A percentile compares a stretch with the other conserved stretches of the same genome.
Evolutionary conservation across 2,113 vertebrate genomes (phyloP).

Genomic region (Martes martes): DNA sequence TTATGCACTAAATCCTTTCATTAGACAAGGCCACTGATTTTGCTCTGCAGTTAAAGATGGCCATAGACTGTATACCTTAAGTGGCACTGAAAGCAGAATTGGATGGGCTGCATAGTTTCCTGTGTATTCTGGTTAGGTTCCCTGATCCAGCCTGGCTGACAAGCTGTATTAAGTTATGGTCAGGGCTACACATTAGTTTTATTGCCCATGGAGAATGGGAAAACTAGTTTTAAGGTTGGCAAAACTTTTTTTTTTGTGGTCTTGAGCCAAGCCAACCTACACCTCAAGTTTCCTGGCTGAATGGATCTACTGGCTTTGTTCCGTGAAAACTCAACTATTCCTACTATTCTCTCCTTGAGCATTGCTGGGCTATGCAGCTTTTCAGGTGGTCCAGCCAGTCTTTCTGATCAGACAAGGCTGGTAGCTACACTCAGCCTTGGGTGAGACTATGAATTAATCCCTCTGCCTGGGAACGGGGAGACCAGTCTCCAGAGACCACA

Average conservation of each 20-base stretch:
- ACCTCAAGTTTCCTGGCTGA: neutral
- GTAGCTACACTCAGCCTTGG: neutral
- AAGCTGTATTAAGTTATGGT: neutral
- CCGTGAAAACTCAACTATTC: too few relatives aligned
- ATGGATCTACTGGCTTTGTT: neutral
- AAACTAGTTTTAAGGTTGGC: neutral
- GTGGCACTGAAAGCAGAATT: neutral
- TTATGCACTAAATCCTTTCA: neutral
- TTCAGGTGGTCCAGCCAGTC: neutral
- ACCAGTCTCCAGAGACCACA: neutral
- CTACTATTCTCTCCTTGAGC: neutral
- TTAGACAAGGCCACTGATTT: neutral
- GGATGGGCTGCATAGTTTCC: neutral
- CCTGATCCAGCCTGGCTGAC: neutral
- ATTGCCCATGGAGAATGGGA: neutral
- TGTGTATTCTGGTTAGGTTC: neutral
- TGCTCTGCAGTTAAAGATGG: neutral
- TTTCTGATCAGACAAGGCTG: neutral
- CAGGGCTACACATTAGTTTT: neutral
- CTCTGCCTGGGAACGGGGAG: neutral
- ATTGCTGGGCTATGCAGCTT: neutral
- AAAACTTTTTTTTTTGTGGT: neutral
- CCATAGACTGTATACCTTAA: neutral
- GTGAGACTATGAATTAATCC: neutral
- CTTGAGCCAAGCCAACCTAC: neutral